phyloP scores from a whole-genome alignment of 2,888 invertebrate species.

The Enchytraeus crypticus region DNA sequence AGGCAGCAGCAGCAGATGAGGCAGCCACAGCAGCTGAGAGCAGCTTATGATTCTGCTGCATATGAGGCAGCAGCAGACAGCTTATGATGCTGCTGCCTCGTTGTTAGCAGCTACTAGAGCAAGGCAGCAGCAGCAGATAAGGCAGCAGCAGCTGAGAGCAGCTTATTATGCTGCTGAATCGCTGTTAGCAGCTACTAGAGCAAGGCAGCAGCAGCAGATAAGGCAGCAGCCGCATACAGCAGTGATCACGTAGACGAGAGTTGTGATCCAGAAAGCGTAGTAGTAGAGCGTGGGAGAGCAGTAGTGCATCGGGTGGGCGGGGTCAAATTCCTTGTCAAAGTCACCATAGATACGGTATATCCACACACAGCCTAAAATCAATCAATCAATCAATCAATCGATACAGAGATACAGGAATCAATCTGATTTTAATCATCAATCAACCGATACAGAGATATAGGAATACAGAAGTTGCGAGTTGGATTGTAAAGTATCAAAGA shows the following conservation, averaged over 20 bases:
- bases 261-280: conserved; percentile 64
- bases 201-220: background rate
- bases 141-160: too few species aligned
- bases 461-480: background rate
- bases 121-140: too few species aligned
- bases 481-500: too few species aligned
- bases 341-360: conserved; percentile 59
- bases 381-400: background rate
- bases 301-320: conserved; percentile 52
- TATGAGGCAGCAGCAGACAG: too few species aligned
- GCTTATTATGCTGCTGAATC: too few species aligned
- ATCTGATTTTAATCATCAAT: background rate
- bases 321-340: conserved; percentile 31
- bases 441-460: background rate
- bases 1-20: too few species aligned
- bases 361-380: conserved; percentile 59
- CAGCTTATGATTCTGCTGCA: too few species aligned
- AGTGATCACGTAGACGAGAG: conserved; percentile 56
- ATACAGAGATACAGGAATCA: too few species aligned
- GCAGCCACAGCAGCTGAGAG: too few species aligned
- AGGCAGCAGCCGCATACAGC: conserved; percentile 1
- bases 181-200: too few species aligned
- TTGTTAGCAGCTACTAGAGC: too few species aligned
- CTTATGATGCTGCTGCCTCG: too few species aligned
- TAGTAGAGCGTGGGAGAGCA: conserved; percentile 62